Evolutionary conservation across 2,888 invertebrate genomes (phyloP).

Genomic region (Drosophila testacea): DNA sequence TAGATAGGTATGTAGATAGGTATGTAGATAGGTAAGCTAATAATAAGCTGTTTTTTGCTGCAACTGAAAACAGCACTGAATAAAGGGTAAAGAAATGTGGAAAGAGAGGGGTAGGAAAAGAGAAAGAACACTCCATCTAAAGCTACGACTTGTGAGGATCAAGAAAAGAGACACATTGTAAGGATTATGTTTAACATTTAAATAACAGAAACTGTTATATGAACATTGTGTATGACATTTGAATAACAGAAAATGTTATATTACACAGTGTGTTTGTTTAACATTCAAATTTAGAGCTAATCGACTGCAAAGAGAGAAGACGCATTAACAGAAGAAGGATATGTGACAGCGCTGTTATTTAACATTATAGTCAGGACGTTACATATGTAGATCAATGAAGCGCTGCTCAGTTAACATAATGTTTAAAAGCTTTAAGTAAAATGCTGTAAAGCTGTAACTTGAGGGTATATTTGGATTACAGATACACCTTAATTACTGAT

Average conservation of each 20-base stretch:
- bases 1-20: not conserved
- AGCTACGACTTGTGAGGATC: not conserved
- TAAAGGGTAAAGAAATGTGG: not conserved
- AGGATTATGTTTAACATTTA: not conserved
- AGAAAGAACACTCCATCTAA: not conserved
- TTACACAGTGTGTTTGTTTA: not conserved
- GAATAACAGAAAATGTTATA: not conserved
- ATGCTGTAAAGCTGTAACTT: not conserved
- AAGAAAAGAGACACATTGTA: not conserved
- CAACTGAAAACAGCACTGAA: not conserved
- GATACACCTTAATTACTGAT: not conserved
- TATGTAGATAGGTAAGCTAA: not conserved
- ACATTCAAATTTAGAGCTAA: not conserved
- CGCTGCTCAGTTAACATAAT: not conserved
- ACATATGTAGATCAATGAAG: not conserved
- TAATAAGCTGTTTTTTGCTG: not conserved
- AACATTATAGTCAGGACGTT: not conserved
- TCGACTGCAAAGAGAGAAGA: not conserved
- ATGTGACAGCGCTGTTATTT: not conserved
- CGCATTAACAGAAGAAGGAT: not conserved
- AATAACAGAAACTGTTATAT: not conserved
- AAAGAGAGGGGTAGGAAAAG: no score
- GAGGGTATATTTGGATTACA: not conserved
- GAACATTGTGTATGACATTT: not conserved
- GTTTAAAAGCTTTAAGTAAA: not conserved